phyloP scores from a whole-genome alignment of 2,113 vertebrate species.

The Bambusicola thoracicus region DNA sequence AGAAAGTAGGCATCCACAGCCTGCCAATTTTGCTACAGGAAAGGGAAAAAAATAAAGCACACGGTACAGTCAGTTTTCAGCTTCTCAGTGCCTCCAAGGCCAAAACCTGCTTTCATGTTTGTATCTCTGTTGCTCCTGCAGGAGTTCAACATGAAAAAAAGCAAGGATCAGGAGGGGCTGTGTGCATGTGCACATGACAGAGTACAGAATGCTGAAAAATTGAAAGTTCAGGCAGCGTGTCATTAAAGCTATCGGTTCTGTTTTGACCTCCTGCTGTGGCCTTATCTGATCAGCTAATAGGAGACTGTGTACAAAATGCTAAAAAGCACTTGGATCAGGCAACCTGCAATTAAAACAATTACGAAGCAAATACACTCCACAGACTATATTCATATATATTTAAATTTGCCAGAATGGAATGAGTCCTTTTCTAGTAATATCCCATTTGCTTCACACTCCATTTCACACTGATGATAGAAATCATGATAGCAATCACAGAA shows the following conservation, averaged over 20 bases:
- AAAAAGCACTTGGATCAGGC: background rate
- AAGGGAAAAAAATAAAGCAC: background rate
- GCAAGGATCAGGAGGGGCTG: background rate
- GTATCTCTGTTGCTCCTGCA: background rate
- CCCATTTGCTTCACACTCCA: background rate
- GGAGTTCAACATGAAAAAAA: background rate
- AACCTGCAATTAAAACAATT: conserved; percentile 24
- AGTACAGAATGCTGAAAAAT: background rate
- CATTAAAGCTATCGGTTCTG: background rate
- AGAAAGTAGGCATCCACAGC: background rate
- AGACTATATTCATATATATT: background rate
- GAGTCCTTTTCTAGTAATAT: conserved; percentile 18
- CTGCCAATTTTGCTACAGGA: background rate
- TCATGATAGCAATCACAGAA: background rate
- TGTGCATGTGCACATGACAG: accelerated
- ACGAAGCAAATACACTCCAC: conserved; percentile 12
- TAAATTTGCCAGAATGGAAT: conserved; percentile 28
- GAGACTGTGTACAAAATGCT: background rate
- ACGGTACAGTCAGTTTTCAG: background rate
- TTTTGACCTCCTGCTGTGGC: background rate
- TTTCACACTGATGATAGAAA: conserved; percentile 13
- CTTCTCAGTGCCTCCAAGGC: background rate
- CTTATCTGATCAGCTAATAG: background rate
- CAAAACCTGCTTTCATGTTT: background rate
- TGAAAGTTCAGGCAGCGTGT: background rate